Percentiles rank a stretch among this genome's conserved stretches.
phyloP scores from a whole-genome alignment of 2,113 vertebrate genomes.

The Oceanites oceanicus region DNA sequence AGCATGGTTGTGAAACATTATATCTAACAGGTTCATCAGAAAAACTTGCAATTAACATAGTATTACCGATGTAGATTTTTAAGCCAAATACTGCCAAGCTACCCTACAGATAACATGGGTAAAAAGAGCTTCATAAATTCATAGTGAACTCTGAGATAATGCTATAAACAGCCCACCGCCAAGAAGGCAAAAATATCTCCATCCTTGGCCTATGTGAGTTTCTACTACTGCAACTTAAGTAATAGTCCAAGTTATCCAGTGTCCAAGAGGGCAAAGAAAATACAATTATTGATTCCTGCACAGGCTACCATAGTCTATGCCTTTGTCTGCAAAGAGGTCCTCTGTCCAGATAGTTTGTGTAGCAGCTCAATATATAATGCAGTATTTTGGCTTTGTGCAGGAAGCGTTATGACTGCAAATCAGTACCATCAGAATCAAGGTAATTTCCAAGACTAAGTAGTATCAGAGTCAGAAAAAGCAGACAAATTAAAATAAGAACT shows the following conservation, averaged over 20 bases:
- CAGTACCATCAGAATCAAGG: neutral
- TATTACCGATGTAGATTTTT: neutral
- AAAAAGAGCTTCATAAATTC: neutral
- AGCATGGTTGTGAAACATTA: neutral
- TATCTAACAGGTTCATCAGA: neutral
- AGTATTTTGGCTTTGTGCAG: neutral
- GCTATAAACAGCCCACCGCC: neutral
- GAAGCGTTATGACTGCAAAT: neutral
- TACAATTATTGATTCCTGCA: neutral
- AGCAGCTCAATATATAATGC: neutral
- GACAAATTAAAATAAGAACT: neutral
- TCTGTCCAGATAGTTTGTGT: neutral
- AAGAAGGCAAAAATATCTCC: neutral
- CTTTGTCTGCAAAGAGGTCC: neutral
- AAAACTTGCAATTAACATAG: neutral
- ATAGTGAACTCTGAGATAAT: neutral
- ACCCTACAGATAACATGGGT: neutral
- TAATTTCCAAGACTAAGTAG: neutral
- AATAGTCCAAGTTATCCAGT: neutral
- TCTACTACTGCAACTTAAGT: neutral
- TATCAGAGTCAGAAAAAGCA: neutral
- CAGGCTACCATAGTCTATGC: neutral
- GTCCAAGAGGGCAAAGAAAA: neutral
- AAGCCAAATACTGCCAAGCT: neutral
- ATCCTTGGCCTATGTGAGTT: neutral